Conservation (phyloP, 1,140 invertebrate genomes). For the Whitmania pigra region DNA sequence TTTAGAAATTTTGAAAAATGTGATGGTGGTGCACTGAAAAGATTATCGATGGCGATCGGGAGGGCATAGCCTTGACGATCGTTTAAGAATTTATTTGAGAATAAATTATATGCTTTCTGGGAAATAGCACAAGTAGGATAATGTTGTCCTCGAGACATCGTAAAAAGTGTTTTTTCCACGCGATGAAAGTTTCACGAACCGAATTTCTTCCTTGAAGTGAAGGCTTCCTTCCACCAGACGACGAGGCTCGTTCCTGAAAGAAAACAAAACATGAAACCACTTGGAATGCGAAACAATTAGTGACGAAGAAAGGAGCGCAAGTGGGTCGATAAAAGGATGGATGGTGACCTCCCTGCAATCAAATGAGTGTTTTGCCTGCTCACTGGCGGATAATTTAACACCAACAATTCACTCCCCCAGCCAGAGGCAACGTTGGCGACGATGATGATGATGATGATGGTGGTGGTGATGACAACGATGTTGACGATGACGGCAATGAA, state of each 20-base stretch:
- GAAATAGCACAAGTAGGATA: too few relatives aligned
- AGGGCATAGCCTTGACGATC: too few relatives aligned
- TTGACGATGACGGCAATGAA: not conserved
- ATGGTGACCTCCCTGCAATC: slow-evolving; percentile 55
- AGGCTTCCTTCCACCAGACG: slow-evolving; percentile 53
- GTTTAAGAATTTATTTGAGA: too few relatives aligned
- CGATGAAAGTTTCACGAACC: too few relatives aligned
- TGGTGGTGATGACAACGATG: not conserved
- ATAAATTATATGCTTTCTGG: too few relatives aligned
- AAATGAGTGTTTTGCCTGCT: too few relatives aligned
- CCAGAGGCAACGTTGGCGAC: not conserved
- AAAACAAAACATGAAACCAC: slow-evolving; percentile 98
- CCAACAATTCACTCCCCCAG: not conserved
- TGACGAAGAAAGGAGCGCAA: slow-evolving; percentile 78
- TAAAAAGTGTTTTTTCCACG: too few relatives aligned
- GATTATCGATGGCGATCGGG: too few relatives aligned
- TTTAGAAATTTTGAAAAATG: too few relatives aligned
- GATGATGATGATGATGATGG: not conserved
- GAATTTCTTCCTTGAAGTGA: not conserved
- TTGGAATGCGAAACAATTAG: slow-evolving; percentile 70
- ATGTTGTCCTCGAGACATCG: too few relatives aligned
- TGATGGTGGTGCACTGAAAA: too few relatives aligned
- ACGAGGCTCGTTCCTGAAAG: slow-evolving; percentile 79
- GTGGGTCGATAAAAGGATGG: slow-evolving; percentile 85
- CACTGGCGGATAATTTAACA: too few relatives aligned